These are phyloP conservation scores for Acrocera orbiculus DNA, from an alignment of 2,888 invertebrate species.

Conservation along the genomic window DNA sequence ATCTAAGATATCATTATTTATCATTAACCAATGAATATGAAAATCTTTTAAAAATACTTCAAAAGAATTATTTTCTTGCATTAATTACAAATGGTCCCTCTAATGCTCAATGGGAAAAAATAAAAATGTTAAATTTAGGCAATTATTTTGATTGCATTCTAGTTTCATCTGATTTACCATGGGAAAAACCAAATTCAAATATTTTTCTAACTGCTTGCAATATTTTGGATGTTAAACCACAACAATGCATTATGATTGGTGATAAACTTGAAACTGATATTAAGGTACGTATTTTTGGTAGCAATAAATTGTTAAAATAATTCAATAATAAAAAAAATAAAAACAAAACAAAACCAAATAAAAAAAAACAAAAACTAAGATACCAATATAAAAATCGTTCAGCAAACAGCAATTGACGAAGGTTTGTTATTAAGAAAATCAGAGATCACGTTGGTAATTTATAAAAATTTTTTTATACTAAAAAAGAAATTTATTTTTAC, in stretches of 20 bases:
- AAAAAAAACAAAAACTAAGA: not conserved
- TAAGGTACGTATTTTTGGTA: slow-evolving; percentile 32
- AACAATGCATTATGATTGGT: slow-evolving; percentile 69
- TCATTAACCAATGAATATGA: slow-evolving; percentile 49
- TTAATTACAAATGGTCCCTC: slow-evolving; percentile 78
- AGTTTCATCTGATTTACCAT: slow-evolving; percentile 67
- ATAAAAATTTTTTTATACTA: too few relatives aligned
- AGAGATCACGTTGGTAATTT: too few relatives aligned
- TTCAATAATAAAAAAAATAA: slow-evolving; percentile 5
- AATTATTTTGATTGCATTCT: slow-evolving; percentile 62
- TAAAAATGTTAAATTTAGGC: slow-evolving; percentile 48
- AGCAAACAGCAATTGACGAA: too few relatives aligned
- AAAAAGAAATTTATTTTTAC: too few relatives aligned
- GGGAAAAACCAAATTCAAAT: slow-evolving; percentile 70
- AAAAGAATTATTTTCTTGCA: slow-evolving; percentile 51
- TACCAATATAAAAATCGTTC: too few relatives aligned
- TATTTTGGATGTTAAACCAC: slow-evolving; percentile 52
- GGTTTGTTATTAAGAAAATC: too few relatives aligned
- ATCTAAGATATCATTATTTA: slow-evolving; percentile 59
- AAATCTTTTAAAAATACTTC: slow-evolving; percentile 48
- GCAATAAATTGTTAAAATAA: slow-evolving; percentile 3
- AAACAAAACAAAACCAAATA: slow-evolving; percentile 3
- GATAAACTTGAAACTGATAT: slow-evolving; percentile 81
- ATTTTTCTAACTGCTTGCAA: slow-evolving; percentile 71
- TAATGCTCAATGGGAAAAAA: slow-evolving; percentile 77